Conservation (phyloP, 2,797 vertebrate genomes). For the Leontopithecus rosalia region DNA sequence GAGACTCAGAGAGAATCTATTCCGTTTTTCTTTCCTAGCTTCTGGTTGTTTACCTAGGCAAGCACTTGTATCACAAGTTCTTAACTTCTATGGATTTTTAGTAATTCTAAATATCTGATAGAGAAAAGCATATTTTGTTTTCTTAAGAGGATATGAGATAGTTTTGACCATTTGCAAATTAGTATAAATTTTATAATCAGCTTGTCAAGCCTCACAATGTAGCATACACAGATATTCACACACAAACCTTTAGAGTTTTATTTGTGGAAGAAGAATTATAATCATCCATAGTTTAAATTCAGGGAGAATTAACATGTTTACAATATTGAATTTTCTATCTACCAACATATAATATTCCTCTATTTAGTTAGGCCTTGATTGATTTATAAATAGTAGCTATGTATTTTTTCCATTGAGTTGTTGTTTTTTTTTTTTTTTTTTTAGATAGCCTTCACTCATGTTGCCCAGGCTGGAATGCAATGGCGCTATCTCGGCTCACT, state of each 20-base stretch:
- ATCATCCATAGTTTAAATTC: not conserved
- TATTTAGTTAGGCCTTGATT: not conserved
- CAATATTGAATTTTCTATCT: not conserved
- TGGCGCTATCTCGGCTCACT: too few relatives aligned
- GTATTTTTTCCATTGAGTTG: not conserved
- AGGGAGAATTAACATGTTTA: not conserved
- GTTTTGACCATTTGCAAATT: not conserved
- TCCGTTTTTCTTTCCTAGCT: not conserved
- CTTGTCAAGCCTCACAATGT: not conserved
- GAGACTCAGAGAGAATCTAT: not conserved
- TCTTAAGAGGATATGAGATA: not conserved
- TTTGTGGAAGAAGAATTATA: not conserved
- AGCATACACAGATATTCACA: not conserved
- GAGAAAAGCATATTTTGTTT: not conserved
- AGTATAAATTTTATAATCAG: not conserved
- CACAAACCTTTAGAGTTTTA: not conserved
- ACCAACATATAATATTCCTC: not conserved
- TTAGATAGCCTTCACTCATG: too few relatives aligned
- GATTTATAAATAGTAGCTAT: not conserved
- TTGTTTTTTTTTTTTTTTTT: too few relatives aligned
- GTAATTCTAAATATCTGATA: not conserved
- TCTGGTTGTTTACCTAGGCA: not conserved
- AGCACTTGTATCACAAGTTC: not conserved
- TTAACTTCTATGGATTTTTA: not conserved
- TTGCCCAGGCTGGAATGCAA: too few relatives aligned